These are phyloP conservation scores for Apogon hyalosoma DNA, from an alignment of 2,797 vertebrate species.

Conservation along the genomic window DNA sequence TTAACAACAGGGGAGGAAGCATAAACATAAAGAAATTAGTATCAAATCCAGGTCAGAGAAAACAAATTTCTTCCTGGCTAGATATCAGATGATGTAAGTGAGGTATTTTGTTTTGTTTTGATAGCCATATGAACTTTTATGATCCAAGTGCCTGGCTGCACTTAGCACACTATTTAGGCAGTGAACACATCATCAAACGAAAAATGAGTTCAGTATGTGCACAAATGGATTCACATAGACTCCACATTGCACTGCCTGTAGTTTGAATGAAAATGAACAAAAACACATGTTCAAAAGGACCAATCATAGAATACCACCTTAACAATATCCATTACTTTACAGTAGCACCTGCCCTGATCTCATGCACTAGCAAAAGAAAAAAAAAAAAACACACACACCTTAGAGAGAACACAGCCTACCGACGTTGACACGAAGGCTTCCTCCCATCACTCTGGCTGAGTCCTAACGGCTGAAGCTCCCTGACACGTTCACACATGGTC, in stretches of 20 bases:
- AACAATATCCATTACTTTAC: conserved; percentile 4
- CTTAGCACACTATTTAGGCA: neutral
- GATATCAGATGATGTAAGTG: neutral
- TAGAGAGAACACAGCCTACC: conserved; percentile 43
- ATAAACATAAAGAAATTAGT: too few relatives aligned
- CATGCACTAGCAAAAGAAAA: neutral
- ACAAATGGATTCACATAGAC: too few relatives aligned
- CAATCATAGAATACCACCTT: neutral
- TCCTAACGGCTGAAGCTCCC: conserved; percentile 51
- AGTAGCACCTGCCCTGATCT: conserved; percentile 15
- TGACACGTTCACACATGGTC: conserved; percentile 16
- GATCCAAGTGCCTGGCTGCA: conserved; percentile 1
- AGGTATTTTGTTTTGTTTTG: too few relatives aligned
- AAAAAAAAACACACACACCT: conserved; percentile 58
- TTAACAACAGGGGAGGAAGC: too few relatives aligned
- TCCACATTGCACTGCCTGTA: too few relatives aligned
- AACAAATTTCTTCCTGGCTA: neutral
- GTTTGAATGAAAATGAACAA: neutral
- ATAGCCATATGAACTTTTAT: neutral
- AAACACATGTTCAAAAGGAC: conserved; percentile 1
- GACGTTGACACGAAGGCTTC: conserved; percentile 41
- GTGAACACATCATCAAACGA: conserved; percentile 11
- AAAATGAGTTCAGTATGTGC: neutral
- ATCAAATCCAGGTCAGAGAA: too few relatives aligned
- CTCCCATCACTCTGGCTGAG: conserved; percentile 43